Conservation (phyloP, 2,113 vertebrate species). For the Nycticryphes semicollaris region DNA sequence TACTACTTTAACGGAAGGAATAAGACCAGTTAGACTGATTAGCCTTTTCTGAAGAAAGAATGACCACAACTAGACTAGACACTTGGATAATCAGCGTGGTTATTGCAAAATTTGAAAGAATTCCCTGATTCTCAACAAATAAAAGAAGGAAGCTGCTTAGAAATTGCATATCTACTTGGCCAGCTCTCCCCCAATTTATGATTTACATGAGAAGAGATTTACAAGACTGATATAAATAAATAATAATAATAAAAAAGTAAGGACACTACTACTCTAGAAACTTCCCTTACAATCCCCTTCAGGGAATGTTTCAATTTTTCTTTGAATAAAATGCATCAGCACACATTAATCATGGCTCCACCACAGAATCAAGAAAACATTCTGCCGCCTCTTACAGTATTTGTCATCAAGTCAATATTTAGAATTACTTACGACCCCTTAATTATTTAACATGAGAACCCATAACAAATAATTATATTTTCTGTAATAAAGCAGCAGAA, state of each 20-base stretch:
- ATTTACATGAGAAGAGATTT: neutral
- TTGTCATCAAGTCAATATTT: neutral
- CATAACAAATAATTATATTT: neutral
- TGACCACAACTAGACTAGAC: neutral
- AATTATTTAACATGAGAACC: neutral
- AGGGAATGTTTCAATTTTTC: neutral
- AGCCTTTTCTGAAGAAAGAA: neutral
- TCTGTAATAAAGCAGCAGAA: neutral
- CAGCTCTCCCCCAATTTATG: neutral
- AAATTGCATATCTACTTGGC: neutral
- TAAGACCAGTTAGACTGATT: neutral
- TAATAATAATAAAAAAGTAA: neutral
- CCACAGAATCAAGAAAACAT: neutral
- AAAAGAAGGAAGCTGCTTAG: neutral
- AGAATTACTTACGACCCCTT: neutral
- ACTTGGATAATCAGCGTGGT: neutral
- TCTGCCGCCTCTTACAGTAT: neutral
- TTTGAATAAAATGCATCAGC: neutral
- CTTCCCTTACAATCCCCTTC: neutral
- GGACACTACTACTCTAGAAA: neutral
- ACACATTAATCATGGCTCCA: neutral
- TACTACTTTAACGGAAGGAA: neutral
- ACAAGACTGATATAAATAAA: neutral
- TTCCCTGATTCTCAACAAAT: neutral
- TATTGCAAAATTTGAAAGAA: neutral